Evolutionary conservation across 2,888 invertebrate genomes (phyloP).

Genomic region (Epirrhoe alternata): DNA sequence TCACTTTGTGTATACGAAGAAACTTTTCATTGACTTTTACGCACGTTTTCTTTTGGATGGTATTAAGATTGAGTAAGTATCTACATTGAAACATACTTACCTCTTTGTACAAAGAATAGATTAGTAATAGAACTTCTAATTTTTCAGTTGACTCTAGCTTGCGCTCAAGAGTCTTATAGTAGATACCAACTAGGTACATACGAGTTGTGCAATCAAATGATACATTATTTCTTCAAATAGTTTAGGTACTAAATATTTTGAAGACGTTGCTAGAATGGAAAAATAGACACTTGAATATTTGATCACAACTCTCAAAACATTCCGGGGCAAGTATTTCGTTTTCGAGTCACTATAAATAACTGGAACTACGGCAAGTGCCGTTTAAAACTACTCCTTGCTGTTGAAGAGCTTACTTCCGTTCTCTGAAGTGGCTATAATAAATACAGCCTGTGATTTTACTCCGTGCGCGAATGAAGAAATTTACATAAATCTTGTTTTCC

Average conservation of each 20-base stretch:
- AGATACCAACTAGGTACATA: too few species aligned
- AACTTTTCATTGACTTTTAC: conserved; percentile 33
- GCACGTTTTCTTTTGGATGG: conserved; percentile 16
- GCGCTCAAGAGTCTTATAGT: too few species aligned
- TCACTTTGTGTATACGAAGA: conserved; percentile 29
- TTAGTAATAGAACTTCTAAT: too few species aligned
- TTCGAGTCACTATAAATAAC: conserved; percentile 54
- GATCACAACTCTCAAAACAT: conserved; percentile 39
- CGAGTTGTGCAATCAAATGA: too few species aligned
- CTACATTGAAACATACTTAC: neutral
- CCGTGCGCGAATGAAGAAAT: conserved; percentile 51
- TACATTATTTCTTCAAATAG: too few species aligned
- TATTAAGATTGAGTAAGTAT: neutral
- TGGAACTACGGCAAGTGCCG: conserved; percentile 53
- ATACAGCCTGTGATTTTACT: conserved; percentile 59
- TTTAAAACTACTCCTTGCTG: conserved; percentile 56
- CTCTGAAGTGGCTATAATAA: conserved; percentile 61
- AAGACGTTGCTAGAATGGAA: neutral
- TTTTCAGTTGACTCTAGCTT: too few species aligned
- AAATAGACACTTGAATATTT: conserved; percentile 15
- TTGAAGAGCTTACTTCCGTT: conserved; percentile 63
- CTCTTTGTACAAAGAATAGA: neutral
- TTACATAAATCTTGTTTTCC: conserved; percentile 42
- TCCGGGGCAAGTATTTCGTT: conserved; percentile 48
- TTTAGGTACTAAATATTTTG: too few species aligned